Evolutionary conservation across 2,888 invertebrate genomes (phyloP), one percentile per base, ranked within the genome.

Genomic region (Timema cristinae): DNA sequence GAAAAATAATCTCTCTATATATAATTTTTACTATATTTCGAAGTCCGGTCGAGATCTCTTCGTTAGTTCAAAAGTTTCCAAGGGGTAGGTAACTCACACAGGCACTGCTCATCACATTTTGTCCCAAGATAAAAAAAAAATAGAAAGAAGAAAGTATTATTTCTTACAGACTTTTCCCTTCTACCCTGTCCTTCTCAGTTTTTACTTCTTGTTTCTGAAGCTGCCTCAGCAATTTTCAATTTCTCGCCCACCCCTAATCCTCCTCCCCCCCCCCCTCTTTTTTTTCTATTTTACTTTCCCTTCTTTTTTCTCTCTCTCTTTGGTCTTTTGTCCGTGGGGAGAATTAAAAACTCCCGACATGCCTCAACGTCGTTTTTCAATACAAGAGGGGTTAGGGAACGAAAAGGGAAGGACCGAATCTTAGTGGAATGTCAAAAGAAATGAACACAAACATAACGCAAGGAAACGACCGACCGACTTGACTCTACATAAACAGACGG

Each of bases 291-390:
- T 50, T 47, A 51, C 49, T 56, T 56, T 16, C 47, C 70, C 67
- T 50, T 49, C 66, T 72, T 54, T 47, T 49, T 67, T 51, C 56
- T 66, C 61, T 67, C 52, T 51, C 50, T 56, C 70, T 72, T 4
- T 32, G 32, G 32, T 32, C 32, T 32, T 32, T 68, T 75, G 75
- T 73, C 75, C 75, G 73, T 72, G 74, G 73, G 75, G 73, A 75
- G 75, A 74, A 75, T 75, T 75, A 74, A 74, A 75, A 75, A 74
- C 74, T 74, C 75, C 71, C 67, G 74, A 74, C 73, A 74, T 74
- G 71, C 73, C 71, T 72, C 73, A 61, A 72, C 71, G 72, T 73
- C 72, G 72, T 70, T 71, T 71, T 72, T 71, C 72, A 72, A 72
- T 72, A 74, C 71, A 72, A 71, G 67, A 51, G 69, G 32, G 32